Base-by-base conservation (phyloP, 2,888 invertebrate species). In the Ctena decussata region DNA sequence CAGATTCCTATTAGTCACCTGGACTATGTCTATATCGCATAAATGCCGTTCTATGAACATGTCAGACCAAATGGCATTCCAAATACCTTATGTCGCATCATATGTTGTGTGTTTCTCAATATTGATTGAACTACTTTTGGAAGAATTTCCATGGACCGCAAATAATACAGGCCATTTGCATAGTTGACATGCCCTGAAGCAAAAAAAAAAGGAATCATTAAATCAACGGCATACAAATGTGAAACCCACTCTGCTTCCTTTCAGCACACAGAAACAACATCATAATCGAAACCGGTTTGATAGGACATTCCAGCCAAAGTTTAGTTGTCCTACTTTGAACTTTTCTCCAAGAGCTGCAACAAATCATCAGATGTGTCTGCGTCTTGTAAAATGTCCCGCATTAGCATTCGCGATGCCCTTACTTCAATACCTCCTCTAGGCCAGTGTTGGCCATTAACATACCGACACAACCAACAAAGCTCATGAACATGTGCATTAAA, bases 21-120 rank as follows among this genome's bases (percentile, higher is more conserved):
- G n/a, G n/a, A n/a, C n/a, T n/a, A n/a, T n/a, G n/a, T n/a, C n/a
- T n/a, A n/a, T n/a, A n/a, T n/a, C n/a, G n/a, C n/a, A n/a, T n/a
- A n/a, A n/a, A n/a, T n/a, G n/a, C n/a, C n/a, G 85, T 72, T 92
- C 91, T 27, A 91, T 93, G 69, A 84, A 89, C 89, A 91, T 89
- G 73, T 91, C 91, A 60, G 85, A 85, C 89, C 91, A 91, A 0
- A 91, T 89, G 0, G 82, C 90, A 81, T 92, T 92, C 81, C 85
- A 92, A 18, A 89, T 15, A 12, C 91, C 92, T 75, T 80, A 71
- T 90, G 86, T 5, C 85, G 81, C 87, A 87, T 89, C 15, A 89
- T 89, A 84, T 91, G 91, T 35, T 92, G 74, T 21, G 90, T 88
- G 44, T 77, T 78, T 70, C 85, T 12, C 74, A 83, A 92, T n/a